Base-by-base conservation (phyloP, 2,113 vertebrate genomes). In the Picathartes gymnocephalus region DNA sequence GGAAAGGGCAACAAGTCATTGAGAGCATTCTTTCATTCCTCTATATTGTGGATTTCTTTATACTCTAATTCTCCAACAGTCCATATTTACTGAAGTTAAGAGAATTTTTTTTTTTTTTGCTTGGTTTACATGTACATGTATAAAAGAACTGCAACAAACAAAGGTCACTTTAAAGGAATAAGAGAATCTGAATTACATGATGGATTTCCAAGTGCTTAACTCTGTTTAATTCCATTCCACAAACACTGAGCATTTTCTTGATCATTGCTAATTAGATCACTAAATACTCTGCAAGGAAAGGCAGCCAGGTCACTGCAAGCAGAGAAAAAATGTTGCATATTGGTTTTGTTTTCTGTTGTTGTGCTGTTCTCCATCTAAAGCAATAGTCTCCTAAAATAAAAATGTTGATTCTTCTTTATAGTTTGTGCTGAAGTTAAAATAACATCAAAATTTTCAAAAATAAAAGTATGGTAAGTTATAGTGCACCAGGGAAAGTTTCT, bases 21-120 rank as follows among this genome's bases (percentile, higher is more conserved):
- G 28, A 12, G 7, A 85, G 11, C 14, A 66, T 62, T 71, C 15
- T 81, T 39, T 11, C 14, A 60, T 65, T 68, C 19, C 65, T 42
- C 15, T 61, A 22, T n/a, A 28, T 22, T 40, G 25, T 5, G 4
- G 6, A 33, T 51, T 70, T 82, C 35, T 54, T 79, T 44, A 27
- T 1, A 8, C 4, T 39, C 8, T 9, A 45, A 23, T 44, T 2
- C 8, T 78, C 2, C 1, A 61, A 22, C 19, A 83, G 5, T 33
- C 16, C 7, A 8, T 15, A 62, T 78, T 87, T 53, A 39, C 15
- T 44, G 28, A 85, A 31, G 9, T 39, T 81, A 92, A 81, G 44
- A 4, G 47, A 30, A 83, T 39, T 39, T 39, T 60, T 40, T 31
- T 90, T 37, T 56, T 6, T 61, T 90, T 87, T 45, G 33, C 12